Evolutionary conservation across 1,140 invertebrate species (phyloP), one percentile per base, ranked within the genome.

Genomic region (Heliconius eleuchia): DNA sequence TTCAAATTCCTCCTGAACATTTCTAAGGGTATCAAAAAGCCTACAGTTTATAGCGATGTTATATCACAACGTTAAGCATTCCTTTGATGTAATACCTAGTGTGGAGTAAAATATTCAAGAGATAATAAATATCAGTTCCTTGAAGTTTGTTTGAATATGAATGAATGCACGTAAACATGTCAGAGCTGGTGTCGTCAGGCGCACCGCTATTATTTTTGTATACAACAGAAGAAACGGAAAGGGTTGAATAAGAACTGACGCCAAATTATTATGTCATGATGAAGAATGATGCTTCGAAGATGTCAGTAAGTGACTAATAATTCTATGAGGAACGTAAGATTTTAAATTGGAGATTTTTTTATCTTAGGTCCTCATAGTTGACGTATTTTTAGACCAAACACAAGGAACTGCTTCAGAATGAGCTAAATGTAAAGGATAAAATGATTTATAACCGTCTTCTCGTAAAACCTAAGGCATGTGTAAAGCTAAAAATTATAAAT

Each of bases 111-210:
- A 66, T 75, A 66, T 66, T 75, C 52, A 66, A 57, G 19, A 66
- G 57, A 66, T 75, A 42, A 75, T 75, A 66, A 75, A 75, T 75
- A 57, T 50, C 52, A 75, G 19, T 75, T 75, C 74, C 74, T 60
- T 75, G n/a, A 75, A 75, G 74, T 75, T 37, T 46, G 57, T 66
- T 75, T 75, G 74, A 75, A 75, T 75, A 75, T 75, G 37, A 75
- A 75, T 66, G 57, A 75, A 75, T 66, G 27, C 23, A 75, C 46
- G 74, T 75, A 75, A 66, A 75, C 66, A 42, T 42, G 57, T 75
- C 55, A n/a, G 39, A 75, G 60, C 57, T 9, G 60, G 34, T 13
- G 9, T 23, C 55, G 55, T 23, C 23, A 23, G 55, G 5, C 34
- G 34, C 19, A 5, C n/a, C 55, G 55, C 55, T 57, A 23, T 1